Base-by-base conservation (phyloP, 2,113 vertebrate genomes). In the Neogale vison region DNA sequence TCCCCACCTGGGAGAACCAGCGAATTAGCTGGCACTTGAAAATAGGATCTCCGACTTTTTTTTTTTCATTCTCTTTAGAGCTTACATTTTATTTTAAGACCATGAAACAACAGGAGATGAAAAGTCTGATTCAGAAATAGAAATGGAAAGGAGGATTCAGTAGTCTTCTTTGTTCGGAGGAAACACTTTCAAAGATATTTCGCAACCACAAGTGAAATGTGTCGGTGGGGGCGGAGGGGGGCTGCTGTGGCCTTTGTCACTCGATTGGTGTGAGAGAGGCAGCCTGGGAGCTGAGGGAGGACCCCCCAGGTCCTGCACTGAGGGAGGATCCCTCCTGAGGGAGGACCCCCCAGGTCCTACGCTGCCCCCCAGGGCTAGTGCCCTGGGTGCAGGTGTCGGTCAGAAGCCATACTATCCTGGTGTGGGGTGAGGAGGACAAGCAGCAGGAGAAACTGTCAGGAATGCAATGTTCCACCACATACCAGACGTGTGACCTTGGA, bases 71-170 rank as follows among this genome's bases (percentile, higher is more conserved):
- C 85, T 50, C 82, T 69, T 71, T n/a, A 93, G 96, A 92, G 50
- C 89, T 85, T 67, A 79, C 20, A 72, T 93, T 96, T 92, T 97
- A 95, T 96, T 93, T 95, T 86, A 93, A 96, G 89, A 69, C 76
- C 80, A 45, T 77, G 83, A 97, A 97, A 92, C 81, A 88, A 96
- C 17, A 39, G 0, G 17, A 81, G 71, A 90, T 95, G 93, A 86
- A 97, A 97, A 93, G 76, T 47, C 63, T 97, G 72, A 86, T 69
- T 92, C 52, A 74, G 88, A 93, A 94, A 91, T 26, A 18, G 71
- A 96, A 79, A 36, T 23, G 34, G 84, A 50, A 79, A 93, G 45
- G 13, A 94, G 39, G 13, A 42, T 15, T 87, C 47, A 3, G 50
- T 45, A 76, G 72, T 92, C 91, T 77, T 92, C 91, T 59, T 31